Percentiles rank a stretch among this genome's conserved stretches.
Evolutionary conservation across 1,140 invertebrate genomes (phyloP).

Genomic region (Trachelipus rathkii): DNA sequence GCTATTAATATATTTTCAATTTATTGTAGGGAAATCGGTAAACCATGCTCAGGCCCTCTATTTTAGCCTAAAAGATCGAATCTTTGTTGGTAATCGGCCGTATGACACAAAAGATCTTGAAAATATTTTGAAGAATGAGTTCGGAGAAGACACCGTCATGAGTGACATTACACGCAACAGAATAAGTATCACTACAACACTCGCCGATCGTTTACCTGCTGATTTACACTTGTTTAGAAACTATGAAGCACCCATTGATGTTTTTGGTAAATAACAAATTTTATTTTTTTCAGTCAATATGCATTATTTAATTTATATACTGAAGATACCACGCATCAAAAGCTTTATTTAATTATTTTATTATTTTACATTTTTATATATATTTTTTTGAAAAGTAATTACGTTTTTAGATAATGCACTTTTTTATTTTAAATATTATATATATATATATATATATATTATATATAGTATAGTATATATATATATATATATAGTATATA

Average conservation of each 20-base stretch:
- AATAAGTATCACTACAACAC: constrained; percentile 83
- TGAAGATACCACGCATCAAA: too few species aligned
- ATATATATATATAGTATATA: too few species aligned
- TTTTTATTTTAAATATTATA: too few species aligned
- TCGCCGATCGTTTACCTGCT: constrained; percentile 86
- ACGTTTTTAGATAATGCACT: too few species aligned
- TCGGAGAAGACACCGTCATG: constrained; percentile 82
- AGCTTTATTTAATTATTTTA: too few species aligned
- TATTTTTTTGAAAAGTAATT: too few species aligned
- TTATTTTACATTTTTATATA: too few species aligned
- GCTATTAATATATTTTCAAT: neutral
- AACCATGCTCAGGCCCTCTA: constrained; percentile 69
- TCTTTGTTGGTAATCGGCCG: constrained; percentile 81
- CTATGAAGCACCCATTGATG: constrained; percentile 68
- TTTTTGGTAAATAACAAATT: constrained; percentile 59
- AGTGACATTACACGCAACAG: constrained; percentile 70
- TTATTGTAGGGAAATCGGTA: constrained; percentile 52
- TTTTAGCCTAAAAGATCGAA: constrained; percentile 85
- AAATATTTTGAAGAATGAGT: constrained; percentile 77
- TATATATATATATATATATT: too few species aligned
- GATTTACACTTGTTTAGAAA: constrained; percentile 91
- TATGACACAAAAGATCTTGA: constrained; percentile 83
- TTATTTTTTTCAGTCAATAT: too few species aligned
- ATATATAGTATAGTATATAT: too few species aligned
- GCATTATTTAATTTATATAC: too few species aligned